Conservation (phyloP, 2,113 vertebrate species). For the Grammomys dolichurus region DNA sequence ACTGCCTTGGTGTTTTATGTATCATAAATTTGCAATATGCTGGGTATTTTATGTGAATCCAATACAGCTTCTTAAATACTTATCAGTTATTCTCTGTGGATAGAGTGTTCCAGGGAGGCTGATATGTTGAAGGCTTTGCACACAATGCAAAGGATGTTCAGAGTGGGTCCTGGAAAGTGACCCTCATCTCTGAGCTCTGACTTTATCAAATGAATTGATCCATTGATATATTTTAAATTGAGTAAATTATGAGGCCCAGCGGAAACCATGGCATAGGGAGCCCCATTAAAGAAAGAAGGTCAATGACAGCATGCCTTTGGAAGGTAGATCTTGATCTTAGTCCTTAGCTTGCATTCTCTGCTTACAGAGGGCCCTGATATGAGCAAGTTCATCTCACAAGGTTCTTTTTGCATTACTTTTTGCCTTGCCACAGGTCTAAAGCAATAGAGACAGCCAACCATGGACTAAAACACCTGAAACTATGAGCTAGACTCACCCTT, state of each 20-base stretch:
- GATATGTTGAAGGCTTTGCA: not conserved
- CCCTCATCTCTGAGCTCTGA: not conserved
- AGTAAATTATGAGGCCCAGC: not conserved
- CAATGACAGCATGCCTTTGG: not conserved
- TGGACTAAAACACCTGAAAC: not conserved
- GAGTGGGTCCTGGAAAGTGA: not conserved
- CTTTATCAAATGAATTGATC: not conserved
- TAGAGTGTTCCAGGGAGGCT: not conserved
- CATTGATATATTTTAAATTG: not conserved
- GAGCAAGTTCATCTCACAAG: not conserved
- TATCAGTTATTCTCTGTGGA: not conserved
- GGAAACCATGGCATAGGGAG: not conserved
- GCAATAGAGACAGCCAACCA: not conserved
- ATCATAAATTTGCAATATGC: not conserved
- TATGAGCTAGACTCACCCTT: not conserved
- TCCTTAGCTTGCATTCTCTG: not conserved
- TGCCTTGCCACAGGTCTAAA: not conserved
- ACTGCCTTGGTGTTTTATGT: not conserved
- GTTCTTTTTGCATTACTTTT: not conserved
- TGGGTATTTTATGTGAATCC: not conserved
- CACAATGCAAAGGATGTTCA: not conserved
- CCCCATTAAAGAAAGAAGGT: not conserved
- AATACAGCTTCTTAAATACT: not conserved
- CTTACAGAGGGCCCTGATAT: not conserved
- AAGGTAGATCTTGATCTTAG: not conserved